Evolutionary conservation across 2,888 invertebrate genomes (phyloP), one percentile per base, ranked within the genome.

Genomic region (Boloria euphrosyne): DNA sequence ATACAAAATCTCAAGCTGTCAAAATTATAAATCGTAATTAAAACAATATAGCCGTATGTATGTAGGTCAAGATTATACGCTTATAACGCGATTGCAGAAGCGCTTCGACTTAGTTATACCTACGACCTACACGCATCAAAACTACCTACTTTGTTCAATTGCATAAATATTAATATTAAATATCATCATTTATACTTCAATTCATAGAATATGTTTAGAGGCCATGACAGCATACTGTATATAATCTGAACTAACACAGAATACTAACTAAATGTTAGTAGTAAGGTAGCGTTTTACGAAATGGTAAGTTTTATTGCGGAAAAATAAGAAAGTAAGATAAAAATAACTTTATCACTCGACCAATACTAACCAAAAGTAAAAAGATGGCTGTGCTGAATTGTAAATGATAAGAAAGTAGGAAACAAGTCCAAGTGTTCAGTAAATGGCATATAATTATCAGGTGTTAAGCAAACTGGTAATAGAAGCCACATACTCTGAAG

Each of bases 31-130:
- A 52, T 16, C 7, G 38, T 66, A 58, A 58, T 51, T 65, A 62
- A 62, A 62, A 65, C 62, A 68, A 62, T 64, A 62, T 57, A 63
- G 13, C 18, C 18, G 13, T 50, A 62, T 62, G 65, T 65, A 44
- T 62, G 65, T 65, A 44, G 65, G 68, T 65, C 68, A 68, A 65
- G 65, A 68, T 63, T 51, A 50, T 46, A 31, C 43, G 49, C 31
- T 44, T n/a, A 51, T 10, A 31, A 46, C 50, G 44, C 51, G 61
- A 50, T 63, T 57, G 44, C 49, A 57, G 43, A 44, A n/a, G 14
- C 55, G 43, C 50, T 22, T 50, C 43, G 13, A 27, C 16, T 57
- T 43, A 13, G 43, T 43, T 55, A 55, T 18, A 55, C 43, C 16
- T 54, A 43, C 18, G 13, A 43, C 43, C 16, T 54, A 43, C 18